Base-by-base conservation (phyloP, 2,797 vertebrate species). In the Cryptoprocta ferox region DNA sequence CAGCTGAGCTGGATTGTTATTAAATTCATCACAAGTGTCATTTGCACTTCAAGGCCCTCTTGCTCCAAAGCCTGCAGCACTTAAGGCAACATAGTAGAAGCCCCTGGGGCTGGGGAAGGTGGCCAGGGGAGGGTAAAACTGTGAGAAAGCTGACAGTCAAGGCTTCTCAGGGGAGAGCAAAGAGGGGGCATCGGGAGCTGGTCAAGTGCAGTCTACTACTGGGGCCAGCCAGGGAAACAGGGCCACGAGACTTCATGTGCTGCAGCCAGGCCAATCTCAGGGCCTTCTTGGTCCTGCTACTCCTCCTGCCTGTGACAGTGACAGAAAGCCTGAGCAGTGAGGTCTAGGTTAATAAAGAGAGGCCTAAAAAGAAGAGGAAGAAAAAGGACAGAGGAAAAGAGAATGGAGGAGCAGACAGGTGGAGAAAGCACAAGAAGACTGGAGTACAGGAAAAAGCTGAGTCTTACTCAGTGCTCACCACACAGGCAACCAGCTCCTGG, bases 11-110 rank as follows among this genome's bases (percentile, higher is more conserved):
- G 59, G 32, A 93, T n/a, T 96, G 66, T 75, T 97, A 96, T 91
- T 97, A 97, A 97, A 97, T 94, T 98, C 94, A 97, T 94, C 93
- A 96, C 95, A 97, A 94, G 39, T 95, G 80, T 97, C 95, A 97
- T 97, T 95, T 97, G 95, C 97, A 98, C 94, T 97, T 97, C 95
- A 97, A 98, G 92, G 93, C 78, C 83, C 66, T 97, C 83, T 18
- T 13, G 39, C 80, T 97, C 94, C 66, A 97, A 96, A 97, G 95
- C 93, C 65, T 97, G 63, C 19, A 95, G 90, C 12, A 39, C 80
- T 97, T 95, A 13, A 95, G 30, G 66, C 78, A 97, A 85, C 81
- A 83, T 97, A 95, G 83, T 78, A 18, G 83, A 71, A 97, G 59
- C 76, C 83, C 66, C 65, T 37, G 61, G 45, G 89, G 71, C 86